Conservation (phyloP, 2,888 invertebrate species). For the Frankliniella intonsa region DNA sequence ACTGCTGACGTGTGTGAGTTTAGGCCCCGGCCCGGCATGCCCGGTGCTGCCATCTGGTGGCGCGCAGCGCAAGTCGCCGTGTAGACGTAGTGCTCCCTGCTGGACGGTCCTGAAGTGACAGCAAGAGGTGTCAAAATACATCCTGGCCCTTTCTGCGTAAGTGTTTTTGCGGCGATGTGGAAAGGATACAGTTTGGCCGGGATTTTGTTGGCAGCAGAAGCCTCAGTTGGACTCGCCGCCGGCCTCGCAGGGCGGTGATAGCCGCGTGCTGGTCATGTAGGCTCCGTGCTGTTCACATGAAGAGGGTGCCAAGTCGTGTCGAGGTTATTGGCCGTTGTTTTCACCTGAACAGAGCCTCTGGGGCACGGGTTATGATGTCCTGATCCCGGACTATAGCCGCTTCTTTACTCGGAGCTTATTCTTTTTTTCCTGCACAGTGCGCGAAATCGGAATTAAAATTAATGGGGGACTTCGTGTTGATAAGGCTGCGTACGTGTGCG, state of each 20-base stretch:
- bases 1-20: not conserved
- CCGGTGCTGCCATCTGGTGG: conserved; percentile 33
- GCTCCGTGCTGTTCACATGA: not conserved
- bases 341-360: not conserved
- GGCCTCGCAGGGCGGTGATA: not conserved
- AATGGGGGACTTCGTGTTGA: not conserved
- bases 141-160: conserved; percentile 10
- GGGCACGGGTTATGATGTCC: not conserved
- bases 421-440: not conserved
- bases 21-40: not conserved
- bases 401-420: not conserved
- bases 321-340: conserved; percentile 11
- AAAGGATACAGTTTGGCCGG: not conserved
- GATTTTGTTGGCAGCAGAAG: not conserved
- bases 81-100: conserved; percentile 21
- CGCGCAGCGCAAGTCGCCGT: not conserved
- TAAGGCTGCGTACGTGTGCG: not conserved
- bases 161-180: not conserved
- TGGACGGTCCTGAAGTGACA: conserved; percentile 26
- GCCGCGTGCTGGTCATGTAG: not conserved
- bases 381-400: not conserved
- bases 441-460: not conserved
- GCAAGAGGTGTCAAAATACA: conserved; percentile 4
- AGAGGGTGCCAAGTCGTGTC: not conserved
- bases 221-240: not conserved